Evolutionary conservation across 2,113 vertebrate species (phyloP), one percentile per base, ranked within the genome.

Genomic region (Hyperopisus bebe): DNA sequence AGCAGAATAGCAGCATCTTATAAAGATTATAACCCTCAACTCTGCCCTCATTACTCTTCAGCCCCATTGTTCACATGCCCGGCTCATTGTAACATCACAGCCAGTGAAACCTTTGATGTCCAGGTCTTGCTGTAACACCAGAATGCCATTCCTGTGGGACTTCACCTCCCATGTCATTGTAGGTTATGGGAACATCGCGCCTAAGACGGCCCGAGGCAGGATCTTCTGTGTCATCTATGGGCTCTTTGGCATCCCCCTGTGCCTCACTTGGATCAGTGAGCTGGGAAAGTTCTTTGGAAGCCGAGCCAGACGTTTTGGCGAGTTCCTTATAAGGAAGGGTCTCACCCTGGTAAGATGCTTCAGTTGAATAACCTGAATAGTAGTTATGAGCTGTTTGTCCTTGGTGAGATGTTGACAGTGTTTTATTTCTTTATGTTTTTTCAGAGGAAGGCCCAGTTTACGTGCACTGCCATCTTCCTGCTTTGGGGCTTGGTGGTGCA

Each of bases 221-320:
- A 95, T 98, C 90, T 99, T 99, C 95, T 99, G 98, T 91, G 97
- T 99, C 93, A 95, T 99, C 94, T 99, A 98, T 1, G 98, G 98
- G 8, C 96, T 99, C 70, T 99, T 97, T 86, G 98, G 98, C 88
- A 98, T 98, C 90, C 98, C 98, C 0, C 96, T 99, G 74, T 99
- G 98, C 91, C 95, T 99, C 94, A 98, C 98, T 0, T 99, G 98
- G 98, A 97, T 99, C 93, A 99, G 98, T 85, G 96, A 97, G 89
- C 93, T 99, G 93, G 98, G 98, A 47, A 99, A 98, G 31, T 99
- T 99, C 93, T 99, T 99, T 85, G 97, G 97, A 83, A 97, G 98
- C 90, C 96, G 98, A 44, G 96, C 97, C 88, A 99, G 98, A 93
- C 97, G 97, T 77, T 91, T 99, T 91, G 98, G 98, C 89, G 95